Conservation (phyloP, 2,888 invertebrate species). For the Caenorhabditis doughertyi region DNA sequence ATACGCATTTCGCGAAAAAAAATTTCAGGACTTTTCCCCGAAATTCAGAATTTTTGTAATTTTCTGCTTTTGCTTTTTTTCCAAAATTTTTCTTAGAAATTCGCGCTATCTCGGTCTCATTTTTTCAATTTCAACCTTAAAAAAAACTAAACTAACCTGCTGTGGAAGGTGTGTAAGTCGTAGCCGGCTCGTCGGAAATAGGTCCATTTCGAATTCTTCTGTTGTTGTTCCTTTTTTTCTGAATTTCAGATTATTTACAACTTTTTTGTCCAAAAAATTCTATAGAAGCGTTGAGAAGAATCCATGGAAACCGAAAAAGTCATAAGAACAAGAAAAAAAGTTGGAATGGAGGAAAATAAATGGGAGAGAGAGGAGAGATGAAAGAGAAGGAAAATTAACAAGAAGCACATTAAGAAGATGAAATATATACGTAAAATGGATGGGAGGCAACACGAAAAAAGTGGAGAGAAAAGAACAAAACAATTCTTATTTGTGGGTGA, state of each 20-base stretch:
- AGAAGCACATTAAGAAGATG: slow-evolving; percentile 3
- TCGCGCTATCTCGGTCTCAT: no score
- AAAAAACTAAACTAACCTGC: slow-evolving; percentile 42
- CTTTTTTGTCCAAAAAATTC: neutral
- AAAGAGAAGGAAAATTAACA: neutral
- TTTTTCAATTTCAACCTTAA: neutral
- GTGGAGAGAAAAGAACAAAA: slow-evolving; percentile 5
- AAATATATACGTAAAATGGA: slow-evolving; percentile 3
- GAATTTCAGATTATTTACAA: slow-evolving; percentile 9
- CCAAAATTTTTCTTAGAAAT: neutral
- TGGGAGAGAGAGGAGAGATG: neutral
- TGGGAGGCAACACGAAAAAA: neutral
- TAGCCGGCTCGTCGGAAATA: slow-evolving; percentile 54
- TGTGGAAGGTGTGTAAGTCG: slow-evolving; percentile 55
- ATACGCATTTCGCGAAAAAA: no score
- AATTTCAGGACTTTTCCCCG: no score
- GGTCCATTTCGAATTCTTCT: slow-evolving; percentile 43
- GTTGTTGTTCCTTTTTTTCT: neutral
- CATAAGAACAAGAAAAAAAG: neutral
- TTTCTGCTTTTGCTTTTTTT: no score
- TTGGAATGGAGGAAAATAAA: neutral
- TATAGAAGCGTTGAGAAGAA: neutral
- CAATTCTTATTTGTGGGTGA: slow-evolving; percentile 46
- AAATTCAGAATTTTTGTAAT: no score
- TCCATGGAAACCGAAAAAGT: slow-evolving; percentile 1